Evolutionary conservation across 2,797 vertebrate genomes (phyloP), one percentile per base, ranked within the genome.

Genomic region (Argentina silus): DNA sequence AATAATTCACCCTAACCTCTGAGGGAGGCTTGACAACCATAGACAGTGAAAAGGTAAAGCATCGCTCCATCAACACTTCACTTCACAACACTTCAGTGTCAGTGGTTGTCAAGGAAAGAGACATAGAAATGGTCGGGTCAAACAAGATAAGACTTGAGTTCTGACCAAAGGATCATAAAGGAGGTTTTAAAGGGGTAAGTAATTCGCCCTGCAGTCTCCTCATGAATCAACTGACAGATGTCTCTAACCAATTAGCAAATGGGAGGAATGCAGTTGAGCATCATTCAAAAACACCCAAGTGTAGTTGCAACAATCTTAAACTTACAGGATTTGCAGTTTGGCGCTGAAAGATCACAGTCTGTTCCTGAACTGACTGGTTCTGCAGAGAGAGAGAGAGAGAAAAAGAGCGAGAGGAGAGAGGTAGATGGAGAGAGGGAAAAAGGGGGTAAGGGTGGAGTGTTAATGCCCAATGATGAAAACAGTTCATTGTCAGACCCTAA

Each of bases 401-500:
- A 51, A 14, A 11, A 63, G 42, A 66, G 43, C 64, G 17, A 53
- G 42, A 19, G 4, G 36, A 74, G 2, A 63, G 19, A 47, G 64
- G 47, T 64, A 69, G 15, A 75, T 73, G 74, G 27, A 77, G 70
- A 75, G 69, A 21, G 57, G 21, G 48, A 77, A 21, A 63, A 48
- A 77, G 79, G 10, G 17, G 23, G 17, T 51, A 67, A 69, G 74
- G 76, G 73, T 57, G 76, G 69, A 78, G 80, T 17, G 69, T 88
- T 81, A 78, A 72, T 74, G 78, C 53, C 45, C 72, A 56, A 74
- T 55, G 82, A 82, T 87, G 85, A 89, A 89, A 90, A 87, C 78
- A 36, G 69, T 70, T 87, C 82, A 87, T 86, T 93, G 89, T 91
- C 77, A 83, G 81, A 83, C 64, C 50, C 27, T 84, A 88, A 89